These are phyloP conservation scores for Smutsia gigantea DNA, from an alignment of 2,797 vertebrate species.

Conservation along the genomic window DNA sequence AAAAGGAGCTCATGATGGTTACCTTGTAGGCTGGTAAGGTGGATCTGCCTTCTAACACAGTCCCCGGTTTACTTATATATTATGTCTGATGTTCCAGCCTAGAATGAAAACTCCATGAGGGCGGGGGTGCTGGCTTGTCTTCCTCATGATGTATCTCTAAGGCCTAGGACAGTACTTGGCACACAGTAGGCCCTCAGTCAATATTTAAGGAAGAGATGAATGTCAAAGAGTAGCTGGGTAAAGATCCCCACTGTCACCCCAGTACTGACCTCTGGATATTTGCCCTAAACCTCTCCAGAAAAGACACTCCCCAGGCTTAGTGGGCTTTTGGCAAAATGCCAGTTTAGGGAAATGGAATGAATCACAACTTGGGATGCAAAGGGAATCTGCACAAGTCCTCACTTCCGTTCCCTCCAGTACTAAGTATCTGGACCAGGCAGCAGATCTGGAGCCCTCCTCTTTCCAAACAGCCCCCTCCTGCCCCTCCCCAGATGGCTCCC, in stretches of 20 bases:
- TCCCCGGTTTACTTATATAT: background rate
- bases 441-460: background rate
- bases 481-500: constrained; percentile 45
- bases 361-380: background rate
- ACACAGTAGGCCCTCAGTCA: background rate
- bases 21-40: background rate
- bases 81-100: background rate
- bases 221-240: background rate
- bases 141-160: background rate
- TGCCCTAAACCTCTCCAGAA: background rate
- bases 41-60: background rate
- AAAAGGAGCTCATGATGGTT: background rate
- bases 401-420: background rate
- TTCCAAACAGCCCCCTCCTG: background rate
- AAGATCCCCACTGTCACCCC: background rate
- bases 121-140: background rate
- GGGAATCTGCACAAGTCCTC: background rate
- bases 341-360: background rate
- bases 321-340: background rate
- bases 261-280: background rate
- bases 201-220: background rate
- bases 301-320: background rate
- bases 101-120: background rate
- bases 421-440: constrained; percentile 54
- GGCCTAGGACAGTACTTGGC: background rate